Base-by-base conservation (phyloP, 2,888 invertebrate species). In the Coelogynopora nodosa region DNA sequence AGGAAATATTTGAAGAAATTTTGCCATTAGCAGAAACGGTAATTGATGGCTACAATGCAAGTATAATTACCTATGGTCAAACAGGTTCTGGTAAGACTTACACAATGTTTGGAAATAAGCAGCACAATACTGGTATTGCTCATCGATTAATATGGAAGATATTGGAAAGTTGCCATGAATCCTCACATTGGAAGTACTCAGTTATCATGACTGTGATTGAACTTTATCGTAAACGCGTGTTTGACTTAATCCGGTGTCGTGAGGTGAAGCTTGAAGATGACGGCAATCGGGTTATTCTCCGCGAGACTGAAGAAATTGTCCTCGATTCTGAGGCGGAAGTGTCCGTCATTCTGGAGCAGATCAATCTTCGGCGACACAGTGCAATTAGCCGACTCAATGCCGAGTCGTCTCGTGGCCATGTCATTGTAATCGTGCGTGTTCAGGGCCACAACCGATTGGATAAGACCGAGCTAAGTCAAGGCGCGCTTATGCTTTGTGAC, bases 61-160 rank as follows among this genome's bases (percentile, higher is more conserved):
- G 84, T n/a, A n/a, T 84, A 1, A 49, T 84, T 23, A 5, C 27
- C n/a, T 84, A 84, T 67, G 84, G 84, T 67, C 84, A 84, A 67
- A 49, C 67, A 1, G 29, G 67, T 67, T 49, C 30, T 5, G 84
- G 84, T 2, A 84, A 84, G 67, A 5, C 84, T 2, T 84, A 5
- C 10, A 31, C 67, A 1, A 30, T 84, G 27, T 84, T 84, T 84
- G 84, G 84, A 5, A 74, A 2, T 74, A 2, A 67, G 26, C 26
- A 5, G 1, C 2, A 13, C 23, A 49, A 84, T 84, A 13, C n/a
- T 10, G 84, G 84, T 49, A 2, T 84, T 5, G 31, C 67, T 29
- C 29, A 28, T 67, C 27, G 67, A 1, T 23, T 67, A 5, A 23
- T 84, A 1, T 27, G 67, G 27, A 5, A 29, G 10, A 31, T 84